Base-by-base conservation (phyloP, 1,140 invertebrate genomes). In the Drosophila truncata region DNA sequence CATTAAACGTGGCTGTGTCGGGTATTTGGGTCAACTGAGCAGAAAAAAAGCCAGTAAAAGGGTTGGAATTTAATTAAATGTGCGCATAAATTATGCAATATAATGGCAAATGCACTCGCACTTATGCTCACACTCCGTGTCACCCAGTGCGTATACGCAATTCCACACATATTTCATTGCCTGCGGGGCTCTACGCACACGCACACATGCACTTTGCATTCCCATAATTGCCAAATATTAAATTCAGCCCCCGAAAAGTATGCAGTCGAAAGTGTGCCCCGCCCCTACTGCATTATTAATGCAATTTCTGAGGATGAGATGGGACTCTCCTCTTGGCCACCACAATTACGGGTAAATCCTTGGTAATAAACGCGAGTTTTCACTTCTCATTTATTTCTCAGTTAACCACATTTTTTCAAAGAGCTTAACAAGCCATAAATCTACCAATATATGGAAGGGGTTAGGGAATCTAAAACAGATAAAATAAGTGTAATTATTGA, bases 1-100 rank as follows among this genome's bases (percentile, higher is more conserved):
- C 54, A 72, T 72, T 73, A 73, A 73, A 47, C 25, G 54, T 61
- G 75, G 39, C 79, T 64, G 39, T 73, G 71, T 46, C 23, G 55
- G 42, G 25, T 66, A 83, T 84, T 79, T 79, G 77, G 80, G 84
- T 87, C 84, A 84, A 27, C 46, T 16, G 63, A 35, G 74, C 10
- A 54, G 14, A 61, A 64, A 64, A 78, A 80, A 84, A 70, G 61
- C 55, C 72, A 66, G 74, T 65, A 57, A 78, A 78, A 87, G 71
- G 75, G 29, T 66, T 74, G 85, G 81, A 88, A 88, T 88, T 88
- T 88, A 88, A 88, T 88, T 88, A 88, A 90, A 88, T 85, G 71
- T 70, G 64, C 59, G 55, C 74, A 88, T 88, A 90, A 88, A 90
- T 88, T 88, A 90, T 88, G 67, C 69, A 70, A 66, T 73, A 84